phyloP scores from a whole-genome alignment of 1,140 invertebrate species.

The Lepidurus couesii region DNA sequence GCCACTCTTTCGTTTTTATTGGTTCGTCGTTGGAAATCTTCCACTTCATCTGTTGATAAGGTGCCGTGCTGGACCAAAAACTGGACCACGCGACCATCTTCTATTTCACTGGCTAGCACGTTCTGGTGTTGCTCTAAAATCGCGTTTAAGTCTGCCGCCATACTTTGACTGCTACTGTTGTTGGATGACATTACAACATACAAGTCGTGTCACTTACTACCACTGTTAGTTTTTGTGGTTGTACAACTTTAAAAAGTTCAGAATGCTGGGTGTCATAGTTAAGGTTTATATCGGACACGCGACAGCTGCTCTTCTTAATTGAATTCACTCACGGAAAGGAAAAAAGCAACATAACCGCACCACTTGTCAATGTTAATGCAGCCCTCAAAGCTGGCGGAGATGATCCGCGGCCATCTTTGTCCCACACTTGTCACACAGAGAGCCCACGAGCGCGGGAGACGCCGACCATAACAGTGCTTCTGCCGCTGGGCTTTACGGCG shows the following conservation, averaged over 20 bases:
- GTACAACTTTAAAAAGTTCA: too few species aligned
- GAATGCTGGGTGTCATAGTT: too few species aligned
- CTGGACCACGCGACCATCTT: not conserved
- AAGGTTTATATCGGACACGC: too few species aligned
- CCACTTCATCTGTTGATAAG: constrained; percentile 44
- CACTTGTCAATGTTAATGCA: not conserved
- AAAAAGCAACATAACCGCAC: not conserved
- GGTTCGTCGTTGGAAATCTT: constrained; percentile 41
- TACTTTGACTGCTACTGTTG: not conserved
- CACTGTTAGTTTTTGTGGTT: too few species aligned
- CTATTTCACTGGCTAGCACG: constrained; percentile 11
- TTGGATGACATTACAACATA: not conserved
- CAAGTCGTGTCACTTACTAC: not conserved
- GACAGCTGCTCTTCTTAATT: too few species aligned
- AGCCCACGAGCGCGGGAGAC: not conserved
- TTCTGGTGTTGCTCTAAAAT: constrained; percentile 9
- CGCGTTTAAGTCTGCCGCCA: not conserved
- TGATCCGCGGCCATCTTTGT: constrained; percentile 17
- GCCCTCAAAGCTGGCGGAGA: not conserved
- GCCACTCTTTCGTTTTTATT: constrained; percentile 39
- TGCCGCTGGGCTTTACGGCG: not conserved
- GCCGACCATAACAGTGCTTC: constrained; percentile 17
- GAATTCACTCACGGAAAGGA: too few species aligned
- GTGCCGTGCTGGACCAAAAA: constrained; percentile 44
- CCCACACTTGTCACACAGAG: constrained; percentile 17